phyloP scores from a whole-genome alignment of 2,113 vertebrate species.

The Nycticorax nycticorax region DNA sequence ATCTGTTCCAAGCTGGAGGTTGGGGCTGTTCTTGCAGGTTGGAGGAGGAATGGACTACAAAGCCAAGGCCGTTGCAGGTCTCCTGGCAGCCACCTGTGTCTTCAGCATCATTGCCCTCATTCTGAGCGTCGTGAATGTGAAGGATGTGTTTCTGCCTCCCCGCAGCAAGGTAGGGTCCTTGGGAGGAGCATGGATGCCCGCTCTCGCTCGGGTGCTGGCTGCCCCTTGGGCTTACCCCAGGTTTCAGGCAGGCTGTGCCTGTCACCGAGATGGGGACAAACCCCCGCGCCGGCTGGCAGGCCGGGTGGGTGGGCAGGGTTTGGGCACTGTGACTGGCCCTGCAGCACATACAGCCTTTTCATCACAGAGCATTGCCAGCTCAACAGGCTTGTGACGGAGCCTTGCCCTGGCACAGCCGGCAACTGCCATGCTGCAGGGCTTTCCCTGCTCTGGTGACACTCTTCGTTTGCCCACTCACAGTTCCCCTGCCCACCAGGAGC shows the following conservation, averaged over 20 bases:
- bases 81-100: slow-evolving; percentile 19
- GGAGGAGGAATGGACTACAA: slow-evolving; percentile 36
- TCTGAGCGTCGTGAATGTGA: slow-evolving; percentile 21
- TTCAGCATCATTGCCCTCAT: slow-evolving; percentile 55
- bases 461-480: rapidly evolving
- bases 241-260: neutral
- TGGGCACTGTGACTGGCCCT: slow-evolving; percentile 18
- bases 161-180: slow-evolving; percentile 50
- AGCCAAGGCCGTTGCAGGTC: neutral
- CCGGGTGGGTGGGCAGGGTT: slow-evolving; percentile 78
- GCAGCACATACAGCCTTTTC: neutral
- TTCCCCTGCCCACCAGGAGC: neutral
- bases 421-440: neutral
- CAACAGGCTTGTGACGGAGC: neutral
- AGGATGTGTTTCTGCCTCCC: slow-evolving; percentile 24
- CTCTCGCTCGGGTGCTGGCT: neutral
- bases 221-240: neutral
- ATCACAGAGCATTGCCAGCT: neutral
- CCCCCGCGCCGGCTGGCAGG: slow-evolving; percentile 58
- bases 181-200: rapidly evolving
- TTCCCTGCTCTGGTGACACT: neutral
- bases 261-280: neutral
- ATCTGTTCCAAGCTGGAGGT: neutral
- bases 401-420: neutral
- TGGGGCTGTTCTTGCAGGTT: slow-evolving; percentile 35